Conservation (phyloP, 2,888 invertebrate species). For the Calameuta idolon region DNA sequence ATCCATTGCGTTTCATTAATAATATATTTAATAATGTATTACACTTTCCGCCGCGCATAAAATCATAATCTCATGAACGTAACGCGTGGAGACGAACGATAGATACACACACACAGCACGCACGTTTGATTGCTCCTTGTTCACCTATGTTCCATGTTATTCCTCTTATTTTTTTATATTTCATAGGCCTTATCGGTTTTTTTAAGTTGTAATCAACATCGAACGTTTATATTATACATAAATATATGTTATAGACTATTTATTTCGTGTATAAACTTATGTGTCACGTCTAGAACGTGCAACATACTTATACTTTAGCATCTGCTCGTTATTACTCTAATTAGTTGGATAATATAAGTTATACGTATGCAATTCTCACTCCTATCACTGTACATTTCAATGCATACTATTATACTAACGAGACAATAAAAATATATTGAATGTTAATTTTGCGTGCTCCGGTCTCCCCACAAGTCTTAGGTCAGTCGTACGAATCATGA, state of each 20-base stretch:
- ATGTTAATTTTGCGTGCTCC: conserved; percentile 38
- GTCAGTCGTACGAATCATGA: not conserved
- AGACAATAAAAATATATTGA: conserved; percentile 66
- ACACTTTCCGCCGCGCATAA: not conserved
- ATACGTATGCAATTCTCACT: conserved; percentile 41
- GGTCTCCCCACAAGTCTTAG: not conserved
- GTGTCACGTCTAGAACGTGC: not conserved
- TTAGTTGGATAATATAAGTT: not conserved
- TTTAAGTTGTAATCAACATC: not conserved
- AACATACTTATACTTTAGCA: not conserved
- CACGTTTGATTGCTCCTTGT: not conserved
- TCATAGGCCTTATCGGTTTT: not conserved
- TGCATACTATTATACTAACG: conserved; percentile 49
- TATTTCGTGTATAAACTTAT: not conserved
- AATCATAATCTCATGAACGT: not conserved
- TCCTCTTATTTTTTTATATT: not conserved
- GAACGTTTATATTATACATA: not conserved
- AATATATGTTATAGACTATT: not conserved
- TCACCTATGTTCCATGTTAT: not conserved
- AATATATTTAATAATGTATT: not conserved
- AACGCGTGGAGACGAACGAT: not conserved
- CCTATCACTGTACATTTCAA: conserved; percentile 53
- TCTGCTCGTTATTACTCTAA: not conserved
- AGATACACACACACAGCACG: not conserved
- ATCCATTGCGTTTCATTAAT: not conserved